phyloP scores from a whole-genome alignment of 2,888 invertebrate genomes.

The Geotrupes spiniger region DNA sequence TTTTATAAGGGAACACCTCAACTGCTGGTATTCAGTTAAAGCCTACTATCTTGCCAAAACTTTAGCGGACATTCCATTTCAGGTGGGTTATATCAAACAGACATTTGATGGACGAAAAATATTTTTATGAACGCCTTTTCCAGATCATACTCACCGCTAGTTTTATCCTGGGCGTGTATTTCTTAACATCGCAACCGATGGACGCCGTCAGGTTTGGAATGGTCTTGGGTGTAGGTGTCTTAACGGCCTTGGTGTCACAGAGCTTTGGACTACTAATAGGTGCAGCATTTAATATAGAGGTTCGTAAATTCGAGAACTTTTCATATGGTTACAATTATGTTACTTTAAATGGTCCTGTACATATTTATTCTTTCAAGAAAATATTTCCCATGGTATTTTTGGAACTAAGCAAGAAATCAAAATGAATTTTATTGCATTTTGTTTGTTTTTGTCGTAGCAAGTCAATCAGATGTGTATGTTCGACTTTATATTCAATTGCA shows the following conservation, averaged over 20 bases:
- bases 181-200: constrained; percentile 93
- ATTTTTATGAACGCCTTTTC: constrained; percentile 38
- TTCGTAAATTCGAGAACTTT: constrained; percentile 39
- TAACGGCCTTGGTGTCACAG: constrained; percentile 89
- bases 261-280: constrained; percentile 90
- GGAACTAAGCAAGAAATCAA: no score
- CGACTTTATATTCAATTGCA: no score
- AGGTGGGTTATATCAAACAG: constrained; percentile 60
- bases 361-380: no score
- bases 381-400: no score
- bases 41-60: constrained; percentile 97
- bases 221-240: constrained; percentile 72
- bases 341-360: no score
- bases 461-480: no score
- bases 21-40: constrained; percentile 96
- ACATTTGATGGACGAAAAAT: not conserved
- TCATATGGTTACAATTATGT: not conserved
- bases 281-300: constrained; percentile 85
- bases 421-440: no score
- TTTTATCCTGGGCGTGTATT: constrained; percentile 88
- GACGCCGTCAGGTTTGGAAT: constrained; percentile 78
- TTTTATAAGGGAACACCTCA: constrained; percentile 90
- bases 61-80: constrained; percentile 94
- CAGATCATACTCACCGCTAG: constrained; percentile 84
- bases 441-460: not conserved